Evolutionary conservation across 2,888 invertebrate species (phyloP), one percentile per base, ranked within the genome.

Genomic region (Hanleya hanleyi): DNA sequence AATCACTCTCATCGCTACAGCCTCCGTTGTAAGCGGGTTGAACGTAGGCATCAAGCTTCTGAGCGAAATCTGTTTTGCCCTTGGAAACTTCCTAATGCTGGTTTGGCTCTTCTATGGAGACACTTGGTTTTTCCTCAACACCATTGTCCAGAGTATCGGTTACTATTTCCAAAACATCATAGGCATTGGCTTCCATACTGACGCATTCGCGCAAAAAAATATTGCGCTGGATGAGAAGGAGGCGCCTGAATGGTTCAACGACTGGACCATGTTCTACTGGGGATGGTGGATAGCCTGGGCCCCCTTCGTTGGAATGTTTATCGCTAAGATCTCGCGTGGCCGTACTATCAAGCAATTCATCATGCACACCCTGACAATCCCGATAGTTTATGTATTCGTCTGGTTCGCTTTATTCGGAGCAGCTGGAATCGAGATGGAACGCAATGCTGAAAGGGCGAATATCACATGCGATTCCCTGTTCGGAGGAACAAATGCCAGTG

Each of bases 271-370:
- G 32, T 76, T 75, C 32, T 75, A 75, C 41, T 75, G 75, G 75
- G 75, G 75, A 3, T 75, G 75, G 75, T 75, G 75, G 75, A 76
- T 75, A 62, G 76, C 75, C 22, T 75, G 75, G 75, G 77, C 75
- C 0, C 75, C 75, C 15, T 75, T 75, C 37, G 75, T 75, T 33
- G 75, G 75, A 29, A 76, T 76, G 76, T 75, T 75, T 50, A 75
- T 75, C 49, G 75, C 75, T 26, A 69, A 64, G 33, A 75, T 75
- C 4, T 75, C 75, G 22, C 73, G 71, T 32, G 75, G 74, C 6
- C 38, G 73, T 67, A 73, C 62, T 33, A 74, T 71, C 64, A 36
- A 49, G 18, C 49, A 70, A 29, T 70, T 70, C 36, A 47, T 70
- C 36, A 67, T 47, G 32, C 35, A 36, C n/a, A 47, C 49, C 2